Percentiles rank a stretch among this genome's conserved stretches.
phyloP scores from a whole-genome alignment of 2,888 invertebrate genomes.

The Melitaea athalia region DNA sequence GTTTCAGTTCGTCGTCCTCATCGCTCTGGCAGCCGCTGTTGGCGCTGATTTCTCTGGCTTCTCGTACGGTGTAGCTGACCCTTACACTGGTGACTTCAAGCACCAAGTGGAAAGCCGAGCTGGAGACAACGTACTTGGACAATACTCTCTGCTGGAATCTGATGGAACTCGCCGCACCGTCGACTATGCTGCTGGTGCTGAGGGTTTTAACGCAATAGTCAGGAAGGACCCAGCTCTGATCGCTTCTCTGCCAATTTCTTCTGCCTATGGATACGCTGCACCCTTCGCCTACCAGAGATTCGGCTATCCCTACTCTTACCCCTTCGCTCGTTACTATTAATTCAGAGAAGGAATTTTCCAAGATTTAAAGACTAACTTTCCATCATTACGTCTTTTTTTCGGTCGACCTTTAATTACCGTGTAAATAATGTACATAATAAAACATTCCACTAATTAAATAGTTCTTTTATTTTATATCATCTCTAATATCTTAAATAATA shows the following conservation, averaged over 20 bases:
- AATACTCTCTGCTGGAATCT: constrained; percentile 79
- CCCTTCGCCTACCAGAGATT: constrained; percentile 38
- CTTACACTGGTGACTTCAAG: constrained; percentile 81
- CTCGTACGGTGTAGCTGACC: constrained; percentile 81
- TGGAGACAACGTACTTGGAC: constrained; percentile 77
- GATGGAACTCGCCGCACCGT: constrained; percentile 80
- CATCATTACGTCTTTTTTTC: constrained; percentile 5
- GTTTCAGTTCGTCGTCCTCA: constrained; percentile 61
- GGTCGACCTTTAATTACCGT: constrained; percentile 18
- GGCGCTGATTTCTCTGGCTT: constrained; percentile 67
- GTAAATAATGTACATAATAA: constrained; percentile 42
- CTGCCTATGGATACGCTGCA: constrained; percentile 41
- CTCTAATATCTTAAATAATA: not conserved
- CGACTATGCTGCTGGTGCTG: constrained; percentile 80
- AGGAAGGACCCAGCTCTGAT: constrained; percentile 74
- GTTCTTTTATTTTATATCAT: constrained; percentile 17
- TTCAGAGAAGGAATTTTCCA: constrained; percentile 15
- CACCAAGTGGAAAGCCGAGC: constrained; percentile 77
- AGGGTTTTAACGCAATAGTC: constrained; percentile 82
- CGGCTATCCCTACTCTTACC: constrained; percentile 43
- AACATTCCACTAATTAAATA: constrained; percentile 17
- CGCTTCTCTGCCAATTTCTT: constrained; percentile 48
- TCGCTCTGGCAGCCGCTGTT: constrained; percentile 56
- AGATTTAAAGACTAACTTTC: constrained; percentile 6
- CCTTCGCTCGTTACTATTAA: constrained; percentile 53